A percentile compares a stretch with the other conserved stretches of the same genome.
phyloP scores from a whole-genome alignment of 2,888 invertebrate genomes.

The Lasioglossum leucozonium region DNA sequence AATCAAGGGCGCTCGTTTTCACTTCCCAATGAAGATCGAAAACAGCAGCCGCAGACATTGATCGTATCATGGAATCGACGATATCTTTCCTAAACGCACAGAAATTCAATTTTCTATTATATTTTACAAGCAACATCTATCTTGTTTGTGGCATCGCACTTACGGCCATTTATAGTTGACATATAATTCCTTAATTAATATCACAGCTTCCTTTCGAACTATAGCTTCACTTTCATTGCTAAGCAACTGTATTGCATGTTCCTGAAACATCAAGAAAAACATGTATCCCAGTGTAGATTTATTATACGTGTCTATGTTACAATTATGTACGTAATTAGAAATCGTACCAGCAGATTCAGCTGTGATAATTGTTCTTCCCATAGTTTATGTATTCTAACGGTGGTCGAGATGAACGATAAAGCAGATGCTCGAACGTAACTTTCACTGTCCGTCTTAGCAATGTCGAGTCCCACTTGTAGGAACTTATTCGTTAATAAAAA shows the following conservation, averaged over 20 bases:
- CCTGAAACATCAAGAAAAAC: constrained; percentile 77
- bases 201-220: constrained; percentile 90
- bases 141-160: constrained; percentile 55
- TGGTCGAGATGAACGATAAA: constrained; percentile 89
- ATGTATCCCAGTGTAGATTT: constrained; percentile 80
- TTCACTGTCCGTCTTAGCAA: constrained; percentile 89
- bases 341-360: constrained; percentile 87
- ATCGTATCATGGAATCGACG: constrained; percentile 87
- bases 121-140: neutral
- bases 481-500: constrained; percentile 89
- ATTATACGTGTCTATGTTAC: constrained; percentile 33
- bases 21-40: constrained; percentile 94
- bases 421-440: constrained; percentile 92
- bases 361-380: constrained; percentile 88
- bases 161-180: constrained; percentile 87
- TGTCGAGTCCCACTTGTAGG: constrained; percentile 88
- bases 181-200: constrained; percentile 88
- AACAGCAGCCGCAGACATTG: constrained; percentile 89
- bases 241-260: constrained; percentile 86
- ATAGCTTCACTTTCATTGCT: constrained; percentile 91
- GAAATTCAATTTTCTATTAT: neutral
- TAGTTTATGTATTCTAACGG: constrained; percentile 88
- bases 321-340: neutral
- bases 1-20: constrained; percentile 89
- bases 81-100: constrained; percentile 79